phyloP scores from a whole-genome alignment of 2,113 vertebrate genomes.

The Verasper variegatus region DNA sequence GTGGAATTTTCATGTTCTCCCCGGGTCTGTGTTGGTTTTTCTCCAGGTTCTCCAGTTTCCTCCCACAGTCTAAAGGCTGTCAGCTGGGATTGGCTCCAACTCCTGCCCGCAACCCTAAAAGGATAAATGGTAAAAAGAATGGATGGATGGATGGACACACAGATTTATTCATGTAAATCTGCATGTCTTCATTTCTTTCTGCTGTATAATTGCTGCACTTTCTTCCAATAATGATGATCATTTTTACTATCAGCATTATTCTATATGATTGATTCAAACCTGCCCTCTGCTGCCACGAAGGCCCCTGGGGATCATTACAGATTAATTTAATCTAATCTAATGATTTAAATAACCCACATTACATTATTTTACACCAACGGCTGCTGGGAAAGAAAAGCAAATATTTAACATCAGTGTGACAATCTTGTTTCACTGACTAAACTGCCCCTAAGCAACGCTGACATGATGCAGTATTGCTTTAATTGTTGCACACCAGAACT shows the following conservation, averaged over 20 bases:
- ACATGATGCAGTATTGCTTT: background rate
- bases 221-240: slow-evolving; percentile 7
- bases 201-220: background rate
- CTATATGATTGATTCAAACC: slow-evolving; percentile 8
- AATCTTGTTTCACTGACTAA: background rate
- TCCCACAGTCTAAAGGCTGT: background rate
- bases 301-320: slow-evolving; percentile 24
- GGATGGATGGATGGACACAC: background rate
- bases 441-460: background rate
- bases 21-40: too few species aligned
- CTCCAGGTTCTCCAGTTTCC: too few species aligned
- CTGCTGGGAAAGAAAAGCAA: background rate
- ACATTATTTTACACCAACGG: background rate
- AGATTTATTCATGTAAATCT: background rate
- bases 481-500: background rate
- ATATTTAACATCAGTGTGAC: background rate
- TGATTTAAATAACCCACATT: slow-evolving; percentile 19
- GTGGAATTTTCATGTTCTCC: too few species aligned
- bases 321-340: slow-evolving; percentile 41
- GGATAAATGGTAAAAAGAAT: too few species aligned
- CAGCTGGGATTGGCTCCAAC: too few species aligned
- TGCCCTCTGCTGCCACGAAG: slow-evolving; percentile 7
- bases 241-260: slow-evolving; percentile 25
- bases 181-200: background rate
- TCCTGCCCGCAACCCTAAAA: too few species aligned